phyloP scores from a whole-genome alignment of 2,888 invertebrate species.

The Philereme vetulata region DNA sequence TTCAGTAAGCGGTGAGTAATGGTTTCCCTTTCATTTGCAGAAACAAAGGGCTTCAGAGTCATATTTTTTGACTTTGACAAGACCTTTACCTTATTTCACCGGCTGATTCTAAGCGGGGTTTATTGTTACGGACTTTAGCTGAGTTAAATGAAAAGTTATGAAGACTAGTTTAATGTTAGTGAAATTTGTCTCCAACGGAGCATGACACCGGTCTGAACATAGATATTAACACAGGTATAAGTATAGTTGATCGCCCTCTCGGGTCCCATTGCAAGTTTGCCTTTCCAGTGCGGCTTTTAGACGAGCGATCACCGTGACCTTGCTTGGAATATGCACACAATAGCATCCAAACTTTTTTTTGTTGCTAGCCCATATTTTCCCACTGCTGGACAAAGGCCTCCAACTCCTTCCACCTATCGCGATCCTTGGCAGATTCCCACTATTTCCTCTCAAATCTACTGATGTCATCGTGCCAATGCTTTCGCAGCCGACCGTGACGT shows the following conservation, averaged over 20 bases:
- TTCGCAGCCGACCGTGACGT: too few relatives aligned
- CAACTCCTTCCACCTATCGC: too few relatives aligned
- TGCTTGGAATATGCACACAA: neutral
- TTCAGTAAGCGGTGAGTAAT: slow-evolving; percentile 49
- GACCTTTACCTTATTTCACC: slow-evolving; percentile 22
- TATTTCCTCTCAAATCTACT: too few relatives aligned
- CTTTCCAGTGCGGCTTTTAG: slow-evolving; percentile 49
- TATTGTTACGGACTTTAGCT: slow-evolving; percentile 22
- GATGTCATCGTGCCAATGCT: too few relatives aligned
- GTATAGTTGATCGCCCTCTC: slow-evolving; percentile 65
- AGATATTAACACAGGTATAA: slow-evolving; percentile 65
- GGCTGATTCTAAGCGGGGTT: slow-evolving; percentile 10
- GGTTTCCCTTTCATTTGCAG: slow-evolving; percentile 54
- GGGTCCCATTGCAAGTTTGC: slow-evolving; percentile 65
- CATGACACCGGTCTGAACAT: slow-evolving; percentile 58
- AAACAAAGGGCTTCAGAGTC: slow-evolving; percentile 42
- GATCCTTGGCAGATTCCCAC: too few relatives aligned
- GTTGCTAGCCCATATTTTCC: too few relatives aligned
- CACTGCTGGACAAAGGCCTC: too few relatives aligned
- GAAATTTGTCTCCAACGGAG: slow-evolving; percentile 59
- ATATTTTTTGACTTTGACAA: slow-evolving; percentile 28
- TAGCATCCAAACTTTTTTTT: neutral
- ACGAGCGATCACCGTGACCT: slow-evolving; percentile 36
- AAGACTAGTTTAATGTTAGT: slow-evolving; percentile 54
- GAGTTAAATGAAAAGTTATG: slow-evolving; percentile 50